Evolutionary conservation across 2,113 vertebrate species (phyloP).

Genomic region (Patagioenas fasciata): DNA sequence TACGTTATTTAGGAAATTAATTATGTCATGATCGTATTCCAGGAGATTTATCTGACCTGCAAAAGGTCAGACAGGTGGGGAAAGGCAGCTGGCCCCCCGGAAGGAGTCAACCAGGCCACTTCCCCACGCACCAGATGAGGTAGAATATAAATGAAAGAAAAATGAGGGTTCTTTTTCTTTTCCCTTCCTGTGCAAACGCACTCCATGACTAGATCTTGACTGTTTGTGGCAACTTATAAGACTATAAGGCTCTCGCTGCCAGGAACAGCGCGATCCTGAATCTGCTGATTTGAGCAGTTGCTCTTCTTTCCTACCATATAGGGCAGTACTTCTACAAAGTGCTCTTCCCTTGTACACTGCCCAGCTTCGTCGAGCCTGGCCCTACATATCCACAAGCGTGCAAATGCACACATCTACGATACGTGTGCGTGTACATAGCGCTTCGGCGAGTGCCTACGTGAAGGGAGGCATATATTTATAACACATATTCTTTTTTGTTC

Average conservation of each 20-base stretch:
- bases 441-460: neutral
- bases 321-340: conserved; percentile 2
- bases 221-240: conserved; percentile 1
- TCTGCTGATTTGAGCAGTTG: neutral
- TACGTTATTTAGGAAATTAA: neutral
- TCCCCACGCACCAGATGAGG: neutral
- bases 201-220: neutral
- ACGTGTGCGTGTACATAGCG: neutral
- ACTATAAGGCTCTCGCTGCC: neutral
- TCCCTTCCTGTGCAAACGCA: neutral
- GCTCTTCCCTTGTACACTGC: neutral
- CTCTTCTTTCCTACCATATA: neutral
- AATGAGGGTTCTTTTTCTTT: neutral
- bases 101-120: neutral
- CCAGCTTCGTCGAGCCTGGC: neutral
- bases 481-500: neutral
- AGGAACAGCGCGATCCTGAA: neutral
- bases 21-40: neutral
- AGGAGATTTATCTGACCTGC: neutral
- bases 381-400: neutral
- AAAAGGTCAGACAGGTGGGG: neutral
- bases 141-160: neutral
- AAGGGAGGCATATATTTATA: neutral
- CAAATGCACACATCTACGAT: neutral
- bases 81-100: neutral